Evolutionary conservation across 1,140 invertebrate genomes (phyloP).

Genomic region (Battus philenor): DNA sequence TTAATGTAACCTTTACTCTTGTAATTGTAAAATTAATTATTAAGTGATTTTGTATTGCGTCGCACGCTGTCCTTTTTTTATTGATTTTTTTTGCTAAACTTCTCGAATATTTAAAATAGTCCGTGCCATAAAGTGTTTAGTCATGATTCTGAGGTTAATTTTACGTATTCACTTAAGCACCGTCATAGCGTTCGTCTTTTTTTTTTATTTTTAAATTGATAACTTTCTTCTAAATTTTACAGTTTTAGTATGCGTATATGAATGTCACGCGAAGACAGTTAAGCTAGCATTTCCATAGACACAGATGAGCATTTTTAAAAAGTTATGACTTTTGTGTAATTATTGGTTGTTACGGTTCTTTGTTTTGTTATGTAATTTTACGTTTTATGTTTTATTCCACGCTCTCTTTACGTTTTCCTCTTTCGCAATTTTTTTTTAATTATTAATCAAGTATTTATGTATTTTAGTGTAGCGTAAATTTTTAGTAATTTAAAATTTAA

Average conservation of each 20-base stretch:
- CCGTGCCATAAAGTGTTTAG: constrained; percentile 66
- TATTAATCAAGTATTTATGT: constrained; percentile 66
- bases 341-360: constrained; percentile 60
- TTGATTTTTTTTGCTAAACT: not conserved
- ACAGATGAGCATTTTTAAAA: constrained; percentile 22
- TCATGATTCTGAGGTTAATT: constrained; percentile 34
- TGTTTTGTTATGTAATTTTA: constrained; percentile 73
- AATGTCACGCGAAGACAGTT: no score
- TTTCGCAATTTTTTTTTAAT: constrained; percentile 44
- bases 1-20: constrained; percentile 6
- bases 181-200: no score
- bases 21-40: constrained; percentile 21
- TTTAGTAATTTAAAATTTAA: constrained; percentile 54
- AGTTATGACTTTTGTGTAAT: constrained; percentile 28
- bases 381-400: constrained; percentile 48
- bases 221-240: no score
- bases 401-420: constrained; percentile 36
- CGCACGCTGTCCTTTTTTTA: not conserved
- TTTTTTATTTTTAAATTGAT: no score
- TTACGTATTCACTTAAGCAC: constrained; percentile 5
- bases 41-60: constrained; percentile 12
- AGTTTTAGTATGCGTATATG: no score
- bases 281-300: no score
- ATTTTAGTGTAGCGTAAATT: constrained; percentile 66
- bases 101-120: constrained; percentile 23